Evolutionary conservation across 2,888 invertebrate species (phyloP).

Genomic region (Drosophila anomelani): DNA sequence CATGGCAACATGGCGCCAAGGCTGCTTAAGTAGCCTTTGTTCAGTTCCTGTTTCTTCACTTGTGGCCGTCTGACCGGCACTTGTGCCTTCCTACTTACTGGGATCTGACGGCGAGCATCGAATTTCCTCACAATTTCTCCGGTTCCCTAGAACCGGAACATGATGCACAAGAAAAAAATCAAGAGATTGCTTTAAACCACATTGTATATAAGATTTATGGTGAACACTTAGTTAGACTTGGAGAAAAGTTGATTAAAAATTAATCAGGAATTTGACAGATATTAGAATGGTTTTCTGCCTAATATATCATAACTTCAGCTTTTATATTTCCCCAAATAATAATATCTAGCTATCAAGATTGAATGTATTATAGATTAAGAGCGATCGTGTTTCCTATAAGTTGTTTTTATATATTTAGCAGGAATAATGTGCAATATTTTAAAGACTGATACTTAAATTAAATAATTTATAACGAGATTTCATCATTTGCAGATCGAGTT

Average conservation of each 20-base stretch:
- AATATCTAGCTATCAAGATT: no score
- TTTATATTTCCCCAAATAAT: no score
- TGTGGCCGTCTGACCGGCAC: slow-evolving; percentile 63
- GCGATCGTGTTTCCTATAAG: no score
- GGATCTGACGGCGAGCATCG: slow-evolving; percentile 61
- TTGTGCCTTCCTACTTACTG: slow-evolving; percentile 16
- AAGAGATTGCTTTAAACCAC: not conserved
- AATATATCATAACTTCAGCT: no score
- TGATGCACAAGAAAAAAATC: not conserved
- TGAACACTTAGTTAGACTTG: not conserved
- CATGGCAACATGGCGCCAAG: slow-evolving; percentile 65
- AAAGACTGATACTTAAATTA: not conserved
- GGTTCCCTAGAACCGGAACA: slow-evolving; percentile 50
- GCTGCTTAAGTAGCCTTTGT: slow-evolving; percentile 70
- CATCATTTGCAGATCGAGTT: not conserved
- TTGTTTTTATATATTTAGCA: not conserved
- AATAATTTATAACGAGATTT: not conserved
- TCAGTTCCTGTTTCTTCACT: slow-evolving; percentile 60
- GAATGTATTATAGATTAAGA: no score
- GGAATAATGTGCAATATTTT: not conserved
- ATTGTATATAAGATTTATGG: not conserved
- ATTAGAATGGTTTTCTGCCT: not conserved
- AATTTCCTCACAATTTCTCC: slow-evolving; percentile 72
- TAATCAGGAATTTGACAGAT: not conserved
- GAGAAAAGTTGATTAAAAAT: not conserved